A percentile compares a stretch with the other conserved stretches of the same genome.
Evolutionary conservation across 2,888 invertebrate species (phyloP).

Genomic region (Elegia similella): DNA sequence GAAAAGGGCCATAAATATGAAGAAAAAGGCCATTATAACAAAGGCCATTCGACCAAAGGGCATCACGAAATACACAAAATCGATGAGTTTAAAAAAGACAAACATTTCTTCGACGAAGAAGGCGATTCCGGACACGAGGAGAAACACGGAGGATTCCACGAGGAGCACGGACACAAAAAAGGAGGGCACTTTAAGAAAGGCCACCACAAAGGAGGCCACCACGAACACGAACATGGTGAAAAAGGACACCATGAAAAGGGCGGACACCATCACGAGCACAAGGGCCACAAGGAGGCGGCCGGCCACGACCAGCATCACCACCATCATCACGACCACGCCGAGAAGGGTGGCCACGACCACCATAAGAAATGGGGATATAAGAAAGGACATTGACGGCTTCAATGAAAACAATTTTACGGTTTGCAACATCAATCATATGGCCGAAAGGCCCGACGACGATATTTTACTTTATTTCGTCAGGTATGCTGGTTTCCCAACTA

Average conservation of each 20-base stretch:
- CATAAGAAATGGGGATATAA: conserved; percentile 90
- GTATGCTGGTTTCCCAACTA: conserved; percentile 22
- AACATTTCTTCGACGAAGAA: conserved; percentile 92
- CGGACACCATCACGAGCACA: conserved; percentile 88
- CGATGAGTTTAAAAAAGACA: conserved; percentile 93
- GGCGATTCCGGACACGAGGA: conserved; percentile 91
- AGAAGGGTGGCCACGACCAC: conserved; percentile 90
- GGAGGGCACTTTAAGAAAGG: conserved; percentile 91
- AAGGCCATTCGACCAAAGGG: conserved; percentile 93
- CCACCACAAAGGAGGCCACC: conserved; percentile 89
- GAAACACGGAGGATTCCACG: conserved; percentile 90
- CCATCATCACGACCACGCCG: conserved; percentile 87
- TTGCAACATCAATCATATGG: conserved; percentile 2
- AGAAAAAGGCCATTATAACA: conserved; percentile 88
- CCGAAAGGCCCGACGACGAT: conserved; percentile 16
- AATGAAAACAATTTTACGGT: neutral
- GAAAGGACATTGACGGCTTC: conserved; percentile 63
- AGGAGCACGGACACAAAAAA: conserved; percentile 90
- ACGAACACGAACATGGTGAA: conserved; percentile 89
- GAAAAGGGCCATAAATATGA: conserved; percentile 85
- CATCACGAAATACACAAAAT: conserved; percentile 92
- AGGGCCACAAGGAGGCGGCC: conserved; percentile 89
- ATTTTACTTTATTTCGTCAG: conserved; percentile 20
- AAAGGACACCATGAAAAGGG: conserved; percentile 91
- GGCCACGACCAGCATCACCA: conserved; percentile 90